A percentile compares a stretch with the other conserved stretches of the same genome.
Conservation (phyloP, 2,797 vertebrate species). For the Acanthornis magna region DNA sequence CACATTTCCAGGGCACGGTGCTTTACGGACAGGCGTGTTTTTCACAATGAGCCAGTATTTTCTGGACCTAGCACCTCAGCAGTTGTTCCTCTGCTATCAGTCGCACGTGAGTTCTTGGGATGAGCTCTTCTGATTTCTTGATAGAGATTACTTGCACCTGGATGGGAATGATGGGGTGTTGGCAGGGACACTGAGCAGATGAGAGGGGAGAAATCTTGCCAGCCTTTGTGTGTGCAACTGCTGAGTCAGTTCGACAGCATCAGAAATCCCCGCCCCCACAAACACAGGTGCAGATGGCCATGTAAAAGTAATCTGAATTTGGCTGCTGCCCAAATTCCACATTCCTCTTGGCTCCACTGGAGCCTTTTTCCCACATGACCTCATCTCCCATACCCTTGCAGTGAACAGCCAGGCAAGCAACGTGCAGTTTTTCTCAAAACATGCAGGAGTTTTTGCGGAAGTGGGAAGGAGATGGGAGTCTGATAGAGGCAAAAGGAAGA, state of each 20-base stretch:
- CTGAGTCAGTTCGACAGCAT: constrained; percentile 52
- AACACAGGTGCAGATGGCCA: constrained; percentile 66
- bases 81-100: constrained; percentile 18
- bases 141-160: constrained; percentile 50
- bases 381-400: constrained; percentile 34
- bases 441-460: constrained; percentile 26
- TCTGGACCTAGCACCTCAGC: background rate
- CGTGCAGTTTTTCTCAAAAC: background rate
- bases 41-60: background rate
- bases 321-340: constrained; percentile 48
- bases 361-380: constrained; percentile 58
- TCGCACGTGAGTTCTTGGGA: constrained; percentile 8
- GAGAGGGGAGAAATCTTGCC: constrained; percentile 22
- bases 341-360: constrained; percentile 40
- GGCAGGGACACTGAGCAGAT: background rate
- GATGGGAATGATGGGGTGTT: constrained; percentile 33
- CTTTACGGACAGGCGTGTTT: background rate
- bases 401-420: background rate
- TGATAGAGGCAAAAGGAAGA: background rate
- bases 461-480: constrained; percentile 22
- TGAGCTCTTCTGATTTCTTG: constrained; percentile 46
- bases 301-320: constrained; percentile 56
- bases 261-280: background rate
- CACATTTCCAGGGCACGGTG: background rate
- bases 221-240: constrained; percentile 55